Evolutionary conservation across 2,797 vertebrate species (phyloP), one percentile per base, ranked within the genome.

Genomic region (Avahi laniger): DNA sequence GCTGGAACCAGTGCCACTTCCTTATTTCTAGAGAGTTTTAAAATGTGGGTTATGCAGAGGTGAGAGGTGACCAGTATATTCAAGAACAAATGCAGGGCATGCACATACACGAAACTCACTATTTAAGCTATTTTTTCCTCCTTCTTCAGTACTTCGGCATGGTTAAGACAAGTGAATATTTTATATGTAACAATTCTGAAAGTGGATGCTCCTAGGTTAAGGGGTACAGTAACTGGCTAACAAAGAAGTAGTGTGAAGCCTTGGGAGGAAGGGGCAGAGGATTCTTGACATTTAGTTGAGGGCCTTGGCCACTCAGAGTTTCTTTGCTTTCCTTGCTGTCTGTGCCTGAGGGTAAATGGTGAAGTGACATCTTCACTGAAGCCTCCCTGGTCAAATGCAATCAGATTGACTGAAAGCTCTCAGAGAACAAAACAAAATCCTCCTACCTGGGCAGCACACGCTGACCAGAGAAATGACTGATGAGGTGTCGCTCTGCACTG

Each of bases 391-490:
- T 97, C 97, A 97, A 73, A 94, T 94, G 84, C 95, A 97, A 97
- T 98, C 94, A 96, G n/a, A 38, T 82, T 96, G 95, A 97, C 76
- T 88, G 97, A 98, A 88, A 96, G 94, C 89, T 95, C 80, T 50
- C 48, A 18, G 84, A 50, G 52, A 75, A 84, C n/a, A 1, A 22
- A 72, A 72, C 9, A 26, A 11, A 89, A 67, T 72, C 48, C 50
- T 69, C 15, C 33, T 15, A 24, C 33, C 22, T 38, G 85, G 63
- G 35, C 50, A 10, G 30, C 43, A 17, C 3, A 4, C 0, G 0
- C 72, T 65, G 82, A 65, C 94, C 26, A 38, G 81, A 95, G 65
- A 76, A 69, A 86, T 78, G 73, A 82, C 85, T 18, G 50, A 69
- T 26, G 46, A 75, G 33, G 54, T 94, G 41, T 70, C 80, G n/a